Evolutionary conservation across 1,140 invertebrate genomes (phyloP), one percentile per base, ranked within the genome.

Genomic region (Diachasmimorpha longicaudata): DNA sequence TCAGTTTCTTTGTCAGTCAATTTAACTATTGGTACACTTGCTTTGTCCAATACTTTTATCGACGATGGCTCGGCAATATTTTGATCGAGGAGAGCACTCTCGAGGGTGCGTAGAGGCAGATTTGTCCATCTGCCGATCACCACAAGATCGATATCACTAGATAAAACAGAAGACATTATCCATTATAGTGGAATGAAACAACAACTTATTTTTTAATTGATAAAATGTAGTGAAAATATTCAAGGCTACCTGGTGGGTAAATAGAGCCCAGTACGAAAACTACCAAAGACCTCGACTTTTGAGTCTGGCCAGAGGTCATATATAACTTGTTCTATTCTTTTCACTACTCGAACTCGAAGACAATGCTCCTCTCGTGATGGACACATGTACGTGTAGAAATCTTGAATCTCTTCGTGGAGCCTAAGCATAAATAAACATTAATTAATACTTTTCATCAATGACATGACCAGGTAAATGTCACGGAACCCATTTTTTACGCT

Each of bases 1-100:
- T 98, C 96, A 44, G 97, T 98, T 85, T 94, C 93, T 78, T 94
- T 94, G 89, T 99, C 98, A n/a, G 96, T 98, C 83, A 99, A 91
- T 91, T 99, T 99, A 37, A 99, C 95, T 81, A 99, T 99, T 79
- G 98, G 98, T 80, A 99, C 97, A 23, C 97, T 97, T 74, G 98
- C 98, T 90, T 97, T 98, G 87, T 99, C 97, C 77, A 99, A 91
- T 80, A 99, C 97, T 92, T 98, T 98, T 82, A 99, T 94, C 79
- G 95, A 94, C 82, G 93, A 92, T 79, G 93, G 92, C 83, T 96
- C 94, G 67, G 96, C 96, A 76, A 99, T 96, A 81, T 95, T 94
- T 85, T 95, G 94, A 75, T 95, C 94, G 74, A 98, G 90, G 78
- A 99, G 91, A 83, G 96, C 96, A 83, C 95, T 93, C 90, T 99